These are phyloP conservation scores for Poecile montanus DNA, from an alignment of 2,797 vertebrate species.

Conservation along the genomic window DNA sequence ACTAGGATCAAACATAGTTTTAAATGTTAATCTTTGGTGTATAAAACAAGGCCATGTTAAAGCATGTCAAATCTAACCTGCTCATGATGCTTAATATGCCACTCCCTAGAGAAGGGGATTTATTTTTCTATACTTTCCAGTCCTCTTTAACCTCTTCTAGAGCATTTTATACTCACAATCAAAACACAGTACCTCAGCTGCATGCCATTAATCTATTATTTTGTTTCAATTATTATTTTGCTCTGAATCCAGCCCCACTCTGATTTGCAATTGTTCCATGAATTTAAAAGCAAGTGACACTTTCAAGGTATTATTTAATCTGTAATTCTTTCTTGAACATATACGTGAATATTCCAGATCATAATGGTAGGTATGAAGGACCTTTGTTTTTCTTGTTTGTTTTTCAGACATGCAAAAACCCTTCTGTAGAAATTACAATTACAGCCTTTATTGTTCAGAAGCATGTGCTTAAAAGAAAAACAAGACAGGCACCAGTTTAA, in stretches of 20 bases:
- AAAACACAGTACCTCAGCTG: background rate
- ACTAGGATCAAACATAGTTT: background rate
- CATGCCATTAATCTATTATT: background rate
- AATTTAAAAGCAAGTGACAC: constrained; percentile 12
- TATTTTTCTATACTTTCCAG: background rate
- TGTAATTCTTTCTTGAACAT: background rate
- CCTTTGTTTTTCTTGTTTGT: constrained; percentile 33
- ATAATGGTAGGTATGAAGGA: constrained; percentile 26
- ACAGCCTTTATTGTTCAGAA: constrained; percentile 41
- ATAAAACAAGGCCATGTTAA: background rate
- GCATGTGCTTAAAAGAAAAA: constrained; percentile 15
- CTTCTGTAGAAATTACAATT: constrained; percentile 44
- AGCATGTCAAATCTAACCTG: background rate
- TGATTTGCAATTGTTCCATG: background rate
- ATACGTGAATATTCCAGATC: background rate
- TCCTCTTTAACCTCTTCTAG: background rate
- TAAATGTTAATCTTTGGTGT: background rate
- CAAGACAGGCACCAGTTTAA: constrained; percentile 4
- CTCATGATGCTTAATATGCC: background rate
- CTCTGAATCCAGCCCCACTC: background rate
- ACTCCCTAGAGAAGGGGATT: background rate
- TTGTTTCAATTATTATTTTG: constrained; percentile 10
- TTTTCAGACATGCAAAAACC: constrained; percentile 16
- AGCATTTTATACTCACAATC: background rate
- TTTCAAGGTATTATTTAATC: constrained; percentile 5